These are phyloP conservation scores for Sinohyriopsis cumingii DNA, from an alignment of 2,888 invertebrate species.

Conservation along the genomic window DNA sequence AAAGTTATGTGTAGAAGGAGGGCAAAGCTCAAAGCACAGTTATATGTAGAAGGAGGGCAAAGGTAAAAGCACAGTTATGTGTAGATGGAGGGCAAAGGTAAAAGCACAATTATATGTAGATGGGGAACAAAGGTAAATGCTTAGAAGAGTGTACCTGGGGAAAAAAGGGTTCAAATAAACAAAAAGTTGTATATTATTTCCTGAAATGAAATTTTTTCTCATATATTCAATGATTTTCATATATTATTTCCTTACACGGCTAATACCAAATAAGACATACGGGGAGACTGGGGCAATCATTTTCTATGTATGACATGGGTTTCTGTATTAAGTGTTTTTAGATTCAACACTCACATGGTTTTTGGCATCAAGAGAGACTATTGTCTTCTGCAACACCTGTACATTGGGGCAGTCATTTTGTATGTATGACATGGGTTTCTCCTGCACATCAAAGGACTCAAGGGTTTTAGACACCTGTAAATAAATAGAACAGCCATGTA, in stretches of 20 bases:
- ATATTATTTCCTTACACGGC: background rate
- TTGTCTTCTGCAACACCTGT: conserved; percentile 75
- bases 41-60: too few species aligned
- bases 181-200: too few species aligned
- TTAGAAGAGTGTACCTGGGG: too few species aligned
- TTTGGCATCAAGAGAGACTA: conserved; percentile 64
- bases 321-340: background rate
- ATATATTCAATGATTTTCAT: background rate
- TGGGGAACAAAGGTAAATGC: too few species aligned
- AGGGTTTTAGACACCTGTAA: conserved; percentile 84
- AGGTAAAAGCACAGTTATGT: too few species aligned
- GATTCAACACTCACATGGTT: conserved; percentile 62
- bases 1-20: too few species aligned
- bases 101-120: too few species aligned
- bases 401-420: conserved; percentile 76
- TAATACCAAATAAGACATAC: background rate
- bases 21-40: too few species aligned
- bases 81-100: too few species aligned
- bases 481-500: conserved; percentile 5
- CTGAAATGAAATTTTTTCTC: background rate
- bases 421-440: conserved; percentile 76
- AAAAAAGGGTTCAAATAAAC: too few species aligned
- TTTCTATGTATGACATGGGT: too few species aligned
- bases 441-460: conserved; percentile 89
- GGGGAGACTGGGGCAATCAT: background rate